Percentiles rank a stretch among this genome's conserved stretches.
phyloP scores from a whole-genome alignment of 2,888 invertebrate genomes.

The Phorcus lineatus region DNA sequence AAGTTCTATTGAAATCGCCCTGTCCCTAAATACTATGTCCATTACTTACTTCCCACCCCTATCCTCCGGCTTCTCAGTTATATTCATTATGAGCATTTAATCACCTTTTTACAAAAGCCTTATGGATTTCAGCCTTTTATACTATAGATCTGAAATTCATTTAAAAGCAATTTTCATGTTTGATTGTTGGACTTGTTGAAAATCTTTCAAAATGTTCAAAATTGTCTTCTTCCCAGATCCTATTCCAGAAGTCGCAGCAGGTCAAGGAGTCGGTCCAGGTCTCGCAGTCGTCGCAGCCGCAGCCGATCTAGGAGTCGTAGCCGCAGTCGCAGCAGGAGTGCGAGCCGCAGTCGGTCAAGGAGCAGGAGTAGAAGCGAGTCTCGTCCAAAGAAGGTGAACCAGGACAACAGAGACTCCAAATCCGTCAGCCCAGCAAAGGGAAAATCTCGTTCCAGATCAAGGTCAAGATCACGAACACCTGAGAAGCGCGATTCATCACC shows the following conservation, averaged over 20 bases:
- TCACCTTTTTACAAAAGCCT: too few relatives aligned
- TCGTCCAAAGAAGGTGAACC: not conserved
- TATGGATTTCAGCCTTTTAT: too few relatives aligned
- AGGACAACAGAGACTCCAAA: conserved; percentile 31
- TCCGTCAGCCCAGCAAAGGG: conserved; percentile 44
- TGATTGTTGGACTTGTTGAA: not conserved
- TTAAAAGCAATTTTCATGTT: not conserved
- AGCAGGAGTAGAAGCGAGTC: conserved; percentile 22
- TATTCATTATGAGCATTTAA: too few relatives aligned
- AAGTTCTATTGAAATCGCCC: too few relatives aligned
- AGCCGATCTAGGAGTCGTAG: conserved; percentile 40
- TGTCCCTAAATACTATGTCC: too few relatives aligned
- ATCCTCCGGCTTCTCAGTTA: too few relatives aligned
- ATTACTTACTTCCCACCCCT: too few relatives aligned
- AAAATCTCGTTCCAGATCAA: conserved; percentile 32
- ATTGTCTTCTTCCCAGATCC: not conserved
- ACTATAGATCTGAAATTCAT: too few relatives aligned
- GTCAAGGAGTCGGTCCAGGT: conserved; percentile 16
- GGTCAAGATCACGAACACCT: conserved; percentile 32
- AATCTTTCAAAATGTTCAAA: not conserved
- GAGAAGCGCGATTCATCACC: not conserved
- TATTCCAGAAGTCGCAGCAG: conserved; percentile 23
- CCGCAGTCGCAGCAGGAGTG: not conserved
- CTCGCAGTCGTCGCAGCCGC: conserved; percentile 37
- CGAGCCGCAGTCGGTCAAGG: conserved; percentile 17